These are phyloP conservation scores for Tupaia chinensis DNA, from an alignment of 2,113 vertebrate species.

Conservation along the genomic window DNA sequence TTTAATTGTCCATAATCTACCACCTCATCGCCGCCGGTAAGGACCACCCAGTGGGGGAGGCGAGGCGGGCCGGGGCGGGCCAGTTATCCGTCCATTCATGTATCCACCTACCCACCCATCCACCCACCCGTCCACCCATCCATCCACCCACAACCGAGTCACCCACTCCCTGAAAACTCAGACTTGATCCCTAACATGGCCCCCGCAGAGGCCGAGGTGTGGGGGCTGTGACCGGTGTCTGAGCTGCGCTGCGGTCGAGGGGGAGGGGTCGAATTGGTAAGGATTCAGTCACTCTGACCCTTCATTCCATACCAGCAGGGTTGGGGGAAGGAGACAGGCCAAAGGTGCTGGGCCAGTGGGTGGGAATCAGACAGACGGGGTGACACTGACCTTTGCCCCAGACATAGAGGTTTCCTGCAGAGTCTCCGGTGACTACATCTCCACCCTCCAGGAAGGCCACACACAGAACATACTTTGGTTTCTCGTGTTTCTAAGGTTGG, in stretches of 20 bases:
- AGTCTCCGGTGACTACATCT: conserved; percentile 95
- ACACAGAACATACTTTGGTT: conserved; percentile 94
- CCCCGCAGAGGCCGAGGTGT: neutral
- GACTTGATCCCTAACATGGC: neutral
- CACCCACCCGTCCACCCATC: neutral
- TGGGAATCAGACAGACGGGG: neutral
- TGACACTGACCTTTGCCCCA: conserved; percentile 94
- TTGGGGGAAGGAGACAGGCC: neutral
- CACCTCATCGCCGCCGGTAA: neutral
- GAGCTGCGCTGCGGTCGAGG: neutral
- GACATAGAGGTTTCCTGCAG: conserved; percentile 93
- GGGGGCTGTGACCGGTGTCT: no score
- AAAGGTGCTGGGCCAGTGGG: neutral
- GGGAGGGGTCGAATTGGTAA: neutral
- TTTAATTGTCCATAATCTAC: neutral
- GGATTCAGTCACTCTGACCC: neutral
- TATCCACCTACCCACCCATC: no score
- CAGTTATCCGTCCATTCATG: no score
- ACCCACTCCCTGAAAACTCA: neutral
- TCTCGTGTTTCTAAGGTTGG: conserved; percentile 93
- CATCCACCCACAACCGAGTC: neutral
- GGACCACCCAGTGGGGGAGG: no score
- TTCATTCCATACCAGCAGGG: neutral
- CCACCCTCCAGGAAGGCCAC: conserved; percentile 94
- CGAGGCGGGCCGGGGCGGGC: no score